phyloP scores from a whole-genome alignment of 2,888 invertebrate species.

The Acleris cristana region DNA sequence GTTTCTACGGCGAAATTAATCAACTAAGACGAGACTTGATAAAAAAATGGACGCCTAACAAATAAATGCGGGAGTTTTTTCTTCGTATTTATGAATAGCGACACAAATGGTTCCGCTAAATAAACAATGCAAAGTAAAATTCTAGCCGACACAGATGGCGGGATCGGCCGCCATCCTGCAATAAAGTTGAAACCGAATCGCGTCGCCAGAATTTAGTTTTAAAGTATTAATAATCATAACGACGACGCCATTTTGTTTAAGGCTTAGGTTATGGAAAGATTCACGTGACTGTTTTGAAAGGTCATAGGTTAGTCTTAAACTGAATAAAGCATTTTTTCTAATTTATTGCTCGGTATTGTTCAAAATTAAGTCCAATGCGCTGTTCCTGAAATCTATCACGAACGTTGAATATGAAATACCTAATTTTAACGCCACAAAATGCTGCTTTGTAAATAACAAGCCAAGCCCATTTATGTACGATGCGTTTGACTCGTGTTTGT shows the following conservation, averaged over 20 bases:
- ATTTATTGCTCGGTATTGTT: no score
- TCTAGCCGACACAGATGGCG: slow-evolving; percentile 72
- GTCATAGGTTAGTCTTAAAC: not conserved
- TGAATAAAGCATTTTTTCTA: no score
- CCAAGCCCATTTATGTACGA: no score
- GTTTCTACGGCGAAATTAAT: not conserved
- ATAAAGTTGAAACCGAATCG: slow-evolving; percentile 71
- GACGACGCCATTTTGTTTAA: slow-evolving; percentile 76
- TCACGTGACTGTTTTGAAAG: slow-evolving; percentile 11
- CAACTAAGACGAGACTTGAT: not conserved
- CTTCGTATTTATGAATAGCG: slow-evolving; percentile 53
- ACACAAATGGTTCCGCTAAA: slow-evolving; percentile 73
- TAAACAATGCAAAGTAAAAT: slow-evolving; percentile 69
- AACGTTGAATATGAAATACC: no score
- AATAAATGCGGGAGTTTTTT: slow-evolving; percentile 41
- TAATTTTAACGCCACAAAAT: no score
- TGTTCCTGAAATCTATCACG: no score
- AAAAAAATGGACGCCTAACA: slow-evolving; percentile 32
- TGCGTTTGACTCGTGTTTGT: no score
- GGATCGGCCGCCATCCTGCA: slow-evolving; percentile 64
- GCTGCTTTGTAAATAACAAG: no score
- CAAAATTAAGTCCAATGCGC: no score
- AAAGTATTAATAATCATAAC: slow-evolving; percentile 77
- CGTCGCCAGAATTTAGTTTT: slow-evolving; percentile 57
- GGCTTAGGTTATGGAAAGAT: slow-evolving; percentile 44